Evolutionary conservation across 2,113 vertebrate species (phyloP).

Genomic region (Eclectus roratus): DNA sequence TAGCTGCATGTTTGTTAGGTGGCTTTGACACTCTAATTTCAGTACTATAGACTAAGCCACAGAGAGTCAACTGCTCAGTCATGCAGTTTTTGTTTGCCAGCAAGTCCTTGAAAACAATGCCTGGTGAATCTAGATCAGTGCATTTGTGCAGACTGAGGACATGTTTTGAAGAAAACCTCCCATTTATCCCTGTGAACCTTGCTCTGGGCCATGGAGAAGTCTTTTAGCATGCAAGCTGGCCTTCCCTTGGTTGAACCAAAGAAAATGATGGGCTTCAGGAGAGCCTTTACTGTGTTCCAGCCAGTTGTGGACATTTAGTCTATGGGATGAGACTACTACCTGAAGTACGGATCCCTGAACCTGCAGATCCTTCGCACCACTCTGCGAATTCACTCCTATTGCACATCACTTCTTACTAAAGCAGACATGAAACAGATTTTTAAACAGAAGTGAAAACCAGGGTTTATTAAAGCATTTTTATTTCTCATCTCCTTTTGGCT

Average conservation of each 20-base stretch:
- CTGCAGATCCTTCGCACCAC: neutral
- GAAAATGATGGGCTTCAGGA: neutral
- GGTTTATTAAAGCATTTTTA: neutral
- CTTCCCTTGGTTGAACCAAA: neutral
- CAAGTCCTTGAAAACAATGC: neutral
- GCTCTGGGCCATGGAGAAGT: neutral
- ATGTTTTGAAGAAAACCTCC: neutral
- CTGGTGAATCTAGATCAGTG: neutral
- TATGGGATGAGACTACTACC: neutral
- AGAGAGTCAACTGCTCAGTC: neutral
- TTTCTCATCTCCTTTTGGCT: neutral
- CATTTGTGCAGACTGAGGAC: neutral
- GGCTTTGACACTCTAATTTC: neutral
- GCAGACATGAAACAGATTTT: neutral
- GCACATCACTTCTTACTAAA: neutral
- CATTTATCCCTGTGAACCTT: neutral
- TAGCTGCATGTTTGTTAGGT: neutral
- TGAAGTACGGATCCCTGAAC: neutral
- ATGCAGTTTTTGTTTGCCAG: neutral
- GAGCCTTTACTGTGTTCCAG: neutral
- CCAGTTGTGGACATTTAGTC: neutral
- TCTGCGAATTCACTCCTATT: neutral
- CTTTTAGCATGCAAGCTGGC: neutral
- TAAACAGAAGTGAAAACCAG: neutral
- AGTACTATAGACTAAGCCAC: neutral